Evolutionary conservation across 1,140 invertebrate genomes (phyloP), one percentile per base, ranked within the genome.

Genomic region (Drosophila carrolli): DNA sequence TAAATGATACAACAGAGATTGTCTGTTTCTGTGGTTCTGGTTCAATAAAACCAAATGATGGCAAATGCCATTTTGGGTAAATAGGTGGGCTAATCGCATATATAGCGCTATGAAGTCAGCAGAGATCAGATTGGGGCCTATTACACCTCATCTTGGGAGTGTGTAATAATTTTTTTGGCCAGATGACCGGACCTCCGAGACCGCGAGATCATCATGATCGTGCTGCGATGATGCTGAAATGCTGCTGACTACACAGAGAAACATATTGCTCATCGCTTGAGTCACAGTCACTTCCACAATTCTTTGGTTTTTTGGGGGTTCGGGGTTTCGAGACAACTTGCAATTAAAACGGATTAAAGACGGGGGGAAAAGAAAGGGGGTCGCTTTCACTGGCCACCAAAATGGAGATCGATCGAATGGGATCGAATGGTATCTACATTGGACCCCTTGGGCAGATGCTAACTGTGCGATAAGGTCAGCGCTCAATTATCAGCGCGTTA

Each of bases 401-500:
- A 38, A 47, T 27, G 47, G 47, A 37, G 37, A 35, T 67, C 41
- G 50, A 65, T 62, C 16, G 23, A 4, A 10, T 50, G 27, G 60
- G 9, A 63, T 66, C 44, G 59, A 10, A 47, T 67, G 16, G 35
- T 29, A 14, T 14, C 14, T 35, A 63, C 19, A 32, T 62, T 46
- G 3, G 29, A 6, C 38, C 46, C 37, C 59, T 60, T 11, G 16
- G 65, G 61, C 65, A 50, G 65, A 65, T 68, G 65, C 65, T 66
- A 68, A 68, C 65, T 65, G 60, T 65, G 60, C 60, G 60, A 68
- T 67, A 67, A 61, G 65, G 65, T 65, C 65, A 51, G 65, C 14
- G 29, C 60, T 65, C 59, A 67, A 67, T 67, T 65, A 67, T 67
- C 65, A 23, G 27, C 59, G 62, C 61, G 61, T 61, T 67, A 63